Conservation (phyloP, 1,140 invertebrate species). For the Ganaspis sp. region DNA sequence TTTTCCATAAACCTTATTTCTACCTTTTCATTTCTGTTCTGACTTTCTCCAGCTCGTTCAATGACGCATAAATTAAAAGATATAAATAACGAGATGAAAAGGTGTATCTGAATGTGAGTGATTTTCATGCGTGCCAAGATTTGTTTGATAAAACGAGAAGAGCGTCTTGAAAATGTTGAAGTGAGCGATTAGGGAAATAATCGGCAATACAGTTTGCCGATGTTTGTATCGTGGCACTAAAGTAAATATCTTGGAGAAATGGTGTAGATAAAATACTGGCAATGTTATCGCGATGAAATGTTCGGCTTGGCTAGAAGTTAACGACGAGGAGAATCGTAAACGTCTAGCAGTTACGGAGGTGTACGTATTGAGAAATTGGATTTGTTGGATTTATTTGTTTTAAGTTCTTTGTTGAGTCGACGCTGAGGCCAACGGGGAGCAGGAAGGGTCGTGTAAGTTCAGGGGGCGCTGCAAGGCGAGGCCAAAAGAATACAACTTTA, state of each 20-base stretch:
- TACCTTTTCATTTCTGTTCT: too few relatives aligned
- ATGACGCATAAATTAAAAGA: too few relatives aligned
- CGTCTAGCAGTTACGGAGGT: conserved; percentile 34
- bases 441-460: conserved; percentile 36
- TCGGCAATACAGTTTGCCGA: not conserved
- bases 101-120: too few relatives aligned
- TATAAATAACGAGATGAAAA: too few relatives aligned
- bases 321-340: conserved; percentile 46
- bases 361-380: conserved; percentile 62
- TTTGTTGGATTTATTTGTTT: conserved; percentile 66
- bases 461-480: conserved; percentile 61
- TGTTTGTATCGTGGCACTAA: not conserved
- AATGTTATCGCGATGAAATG: not conserved
- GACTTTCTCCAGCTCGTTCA: too few relatives aligned
- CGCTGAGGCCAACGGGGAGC: conserved; percentile 30
- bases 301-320: conserved; percentile 30
- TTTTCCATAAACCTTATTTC: too few relatives aligned
- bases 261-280: not conserved
- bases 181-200: too few relatives aligned
- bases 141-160: too few relatives aligned
- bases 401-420: conserved; percentile 55
- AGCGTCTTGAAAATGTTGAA: too few relatives aligned
- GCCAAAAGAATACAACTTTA: conserved; percentile 77
- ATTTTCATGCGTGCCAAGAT: too few relatives aligned
- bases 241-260: not conserved